Percentiles rank a stretch among this genome's conserved stretches.
These are phyloP conservation scores for Lordiphosa collinella DNA, from an alignment of 1,140 invertebrate species.

Conservation along the genomic window DNA sequence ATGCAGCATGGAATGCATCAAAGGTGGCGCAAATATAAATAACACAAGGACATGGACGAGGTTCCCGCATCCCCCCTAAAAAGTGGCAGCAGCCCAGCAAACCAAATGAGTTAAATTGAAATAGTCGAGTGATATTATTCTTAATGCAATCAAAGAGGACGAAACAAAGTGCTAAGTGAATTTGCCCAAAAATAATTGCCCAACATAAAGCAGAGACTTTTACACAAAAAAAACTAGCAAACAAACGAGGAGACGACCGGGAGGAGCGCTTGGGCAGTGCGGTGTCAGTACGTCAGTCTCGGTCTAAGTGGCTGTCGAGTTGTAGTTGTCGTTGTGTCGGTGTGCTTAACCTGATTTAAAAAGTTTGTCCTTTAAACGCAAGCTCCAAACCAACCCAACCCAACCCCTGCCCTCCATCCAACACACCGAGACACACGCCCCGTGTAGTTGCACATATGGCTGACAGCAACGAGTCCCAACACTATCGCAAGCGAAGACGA, in stretches of 20 bases:
- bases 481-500: constrained; percentile 52
- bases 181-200: constrained; percentile 50
- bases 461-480: constrained; percentile 22
- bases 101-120: constrained; percentile 37
- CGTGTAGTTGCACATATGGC: constrained; percentile 47
- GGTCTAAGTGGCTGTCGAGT: constrained; percentile 11
- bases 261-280: neutral
- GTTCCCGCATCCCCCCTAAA: constrained; percentile 19
- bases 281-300: constrained; percentile 5
- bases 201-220: neutral
- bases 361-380: constrained; percentile 51
- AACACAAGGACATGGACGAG: constrained; percentile 64
- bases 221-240: constrained; percentile 12
- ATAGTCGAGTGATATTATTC: constrained; percentile 47
- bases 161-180: constrained; percentile 52
- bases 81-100: constrained; percentile 33
- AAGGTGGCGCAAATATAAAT: constrained; percentile 50
- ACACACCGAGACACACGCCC: constrained; percentile 6
- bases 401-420: too few species aligned
- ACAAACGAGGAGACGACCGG: constrained; percentile 20
- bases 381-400: neutral
- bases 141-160: constrained; percentile 60
- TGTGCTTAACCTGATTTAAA: constrained; percentile 68
- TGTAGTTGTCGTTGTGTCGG: constrained; percentile 13
- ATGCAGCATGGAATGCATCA: constrained; percentile 47